Evolutionary conservation across 2,888 invertebrate species (phyloP), one percentile per base, ranked within the genome.

Genomic region (Eristalis pertinax): DNA sequence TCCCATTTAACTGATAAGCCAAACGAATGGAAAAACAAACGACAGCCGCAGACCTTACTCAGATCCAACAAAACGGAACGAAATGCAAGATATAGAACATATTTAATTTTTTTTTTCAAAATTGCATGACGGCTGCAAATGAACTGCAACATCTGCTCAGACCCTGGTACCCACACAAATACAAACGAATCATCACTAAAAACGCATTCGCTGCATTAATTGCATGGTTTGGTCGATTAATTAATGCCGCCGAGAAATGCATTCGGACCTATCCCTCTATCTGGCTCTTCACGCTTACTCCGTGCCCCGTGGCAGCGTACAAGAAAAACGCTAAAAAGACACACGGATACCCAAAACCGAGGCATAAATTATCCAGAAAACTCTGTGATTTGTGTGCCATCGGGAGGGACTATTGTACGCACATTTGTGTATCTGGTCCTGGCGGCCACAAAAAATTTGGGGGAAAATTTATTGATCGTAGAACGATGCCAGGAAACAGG

Each of bases 401-500:
- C 64, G 64, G 41, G 69, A 62, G 50, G 50, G 50, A 50, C 73
- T 64, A 69, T 74, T 74, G 74, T 81, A 56, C 50, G 50, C 50
- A 8, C 50, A 50, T 50, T 50, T 19, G 19, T 50, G 50, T 50
- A 50, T 56, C 70, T 70, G 75, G 74, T 75, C 81, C 75, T 82
- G 69, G 70, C 64, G 29, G 73, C 43, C 32, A 65, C 56, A 69
- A 75, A 29, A 32, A 67, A 70, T n/a, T 65, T 41, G 76, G 67
- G 83, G 70, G 65, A 58, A 35, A 64, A 83, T 83, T 83, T 83
- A 83, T 83, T 83, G 77, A 83, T 77, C 50, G 62, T 63, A 50
- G n/a, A 70, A 26, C 41, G 56, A 56, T 56, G 67, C 50, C 19
- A 63, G 62, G 67, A 73, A 83, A 83, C 83, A 83, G 83, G 83